Percentiles rank a stretch among this genome's conserved stretches.
These are phyloP conservation scores for Podargus strigoides DNA, from an alignment of 2,797 vertebrate species.

Conservation along the genomic window DNA sequence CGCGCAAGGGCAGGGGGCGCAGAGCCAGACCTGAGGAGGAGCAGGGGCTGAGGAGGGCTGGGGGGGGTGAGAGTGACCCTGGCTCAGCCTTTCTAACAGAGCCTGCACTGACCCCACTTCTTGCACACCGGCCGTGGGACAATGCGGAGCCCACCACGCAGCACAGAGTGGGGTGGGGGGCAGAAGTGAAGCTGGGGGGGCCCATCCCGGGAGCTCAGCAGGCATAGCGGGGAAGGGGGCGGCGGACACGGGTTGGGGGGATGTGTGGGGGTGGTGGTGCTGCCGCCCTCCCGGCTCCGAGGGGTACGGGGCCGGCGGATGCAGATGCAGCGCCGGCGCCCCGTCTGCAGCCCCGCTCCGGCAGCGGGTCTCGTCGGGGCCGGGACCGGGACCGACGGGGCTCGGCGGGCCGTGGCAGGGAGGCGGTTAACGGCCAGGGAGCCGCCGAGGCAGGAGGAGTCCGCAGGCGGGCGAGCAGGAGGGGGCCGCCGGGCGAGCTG, in stretches of 20 bases:
- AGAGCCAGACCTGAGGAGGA: neutral
- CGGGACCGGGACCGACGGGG: neutral
- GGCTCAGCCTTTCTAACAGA: neutral
- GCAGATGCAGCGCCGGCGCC: neutral
- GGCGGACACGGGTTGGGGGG: neutral
- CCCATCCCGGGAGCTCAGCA: neutral
- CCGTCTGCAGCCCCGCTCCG: neutral
- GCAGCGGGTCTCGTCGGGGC: neutral
- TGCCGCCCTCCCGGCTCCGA: neutral
- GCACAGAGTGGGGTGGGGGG: too few relatives aligned
- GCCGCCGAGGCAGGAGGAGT: constrained; percentile 1
- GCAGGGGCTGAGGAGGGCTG: neutral
- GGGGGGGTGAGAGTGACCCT: neutral
- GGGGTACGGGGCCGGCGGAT: neutral
- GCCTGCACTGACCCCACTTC: neutral
- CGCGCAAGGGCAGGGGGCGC: neutral
- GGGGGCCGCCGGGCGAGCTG: neutral
- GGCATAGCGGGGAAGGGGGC: neutral
- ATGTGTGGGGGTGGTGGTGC: neutral
- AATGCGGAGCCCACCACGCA: neutral
- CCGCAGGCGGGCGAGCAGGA: constrained; percentile 36
- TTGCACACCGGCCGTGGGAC: neutral
- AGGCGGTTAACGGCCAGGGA: constrained; percentile 47
- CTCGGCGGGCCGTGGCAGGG: constrained; percentile 10
- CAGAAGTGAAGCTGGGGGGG: neutral